A percentile compares a stretch with the other conserved stretches of the same genome.
phyloP scores from a whole-genome alignment of 2,888 invertebrate genomes.

The Agapostemon virescens region DNA sequence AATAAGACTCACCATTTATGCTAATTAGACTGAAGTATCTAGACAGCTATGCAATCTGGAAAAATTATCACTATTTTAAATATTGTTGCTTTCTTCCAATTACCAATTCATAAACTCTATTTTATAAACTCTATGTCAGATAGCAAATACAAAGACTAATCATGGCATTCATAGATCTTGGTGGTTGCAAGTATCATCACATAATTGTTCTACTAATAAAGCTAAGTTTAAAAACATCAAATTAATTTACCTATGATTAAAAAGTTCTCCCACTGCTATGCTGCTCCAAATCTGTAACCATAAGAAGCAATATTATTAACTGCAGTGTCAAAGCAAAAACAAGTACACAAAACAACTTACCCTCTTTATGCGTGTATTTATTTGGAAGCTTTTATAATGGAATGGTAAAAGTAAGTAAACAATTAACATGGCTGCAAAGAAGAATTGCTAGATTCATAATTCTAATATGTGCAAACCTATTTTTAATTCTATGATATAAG shows the following conservation, averaged over 20 bases:
- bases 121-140: constrained; percentile 31
- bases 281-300: constrained; percentile 15
- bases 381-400: not conserved
- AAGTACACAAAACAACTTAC: constrained; percentile 16
- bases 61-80: not conserved
- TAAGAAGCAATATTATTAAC: not conserved
- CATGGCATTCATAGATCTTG: constrained; percentile 63
- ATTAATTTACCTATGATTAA: constrained; percentile 11
- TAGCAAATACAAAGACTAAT: constrained; percentile 65
- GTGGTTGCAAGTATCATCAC: constrained; percentile 32
- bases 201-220: not conserved
- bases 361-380: constrained; percentile 9
- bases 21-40: not conserved
- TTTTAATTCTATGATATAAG: not conserved
- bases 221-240: not conserved
- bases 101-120: not conserved
- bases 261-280: no score
- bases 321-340: not conserved
- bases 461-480: not conserved
- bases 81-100: not conserved
- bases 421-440: constrained; percentile 25
- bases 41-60: not conserved
- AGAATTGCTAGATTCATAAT: constrained; percentile 22
- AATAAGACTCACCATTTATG: not conserved
- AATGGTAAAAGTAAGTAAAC: constrained; percentile 22